Evolutionary conservation across 2,888 invertebrate species (phyloP).

Genomic region (Sphaerophoria taeniata): DNA sequence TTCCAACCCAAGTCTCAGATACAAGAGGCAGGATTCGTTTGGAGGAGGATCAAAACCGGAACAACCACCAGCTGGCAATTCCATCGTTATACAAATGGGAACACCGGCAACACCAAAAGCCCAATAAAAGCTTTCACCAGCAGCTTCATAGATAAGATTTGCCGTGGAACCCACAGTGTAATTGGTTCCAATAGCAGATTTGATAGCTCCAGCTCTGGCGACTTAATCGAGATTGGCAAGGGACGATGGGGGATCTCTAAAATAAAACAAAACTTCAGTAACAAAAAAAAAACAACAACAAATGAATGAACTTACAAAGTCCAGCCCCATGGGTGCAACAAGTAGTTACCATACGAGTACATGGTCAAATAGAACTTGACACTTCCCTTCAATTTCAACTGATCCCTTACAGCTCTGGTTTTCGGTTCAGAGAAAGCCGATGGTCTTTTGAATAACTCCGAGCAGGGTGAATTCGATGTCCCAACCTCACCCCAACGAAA

Average conservation of each 20-base stretch:
- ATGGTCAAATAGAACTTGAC: constrained; percentile 87
- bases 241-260: constrained; percentile 81
- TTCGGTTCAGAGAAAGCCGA: constrained; percentile 87
- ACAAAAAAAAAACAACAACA: not conserved
- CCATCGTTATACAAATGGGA: constrained; percentile 86
- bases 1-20: constrained; percentile 85
- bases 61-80: constrained; percentile 85
- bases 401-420: constrained; percentile 84
- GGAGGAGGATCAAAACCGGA: constrained; percentile 86
- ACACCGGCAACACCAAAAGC: constrained; percentile 85
- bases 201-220: constrained; percentile 81
- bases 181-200: constrained; percentile 78
- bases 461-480: constrained; percentile 83
- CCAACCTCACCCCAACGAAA: constrained; percentile 84
- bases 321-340: constrained; percentile 86
- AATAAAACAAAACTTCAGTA: not conserved
- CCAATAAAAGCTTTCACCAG: constrained; percentile 88
- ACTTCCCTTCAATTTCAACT: constrained; percentile 81
- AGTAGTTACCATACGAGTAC: constrained; percentile 88
- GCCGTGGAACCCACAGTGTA: constrained; percentile 82
- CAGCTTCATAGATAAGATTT: constrained; percentile 83
- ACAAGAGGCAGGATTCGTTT: constrained; percentile 84
- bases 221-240: constrained; percentile 81
- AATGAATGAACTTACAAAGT: constrained; percentile 79
- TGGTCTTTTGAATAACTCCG: constrained; percentile 85